Evolutionary conservation across 53 echinoderm and acorn worm species (phyloP).

Genomic region (Paelopatides confundens): DNA sequence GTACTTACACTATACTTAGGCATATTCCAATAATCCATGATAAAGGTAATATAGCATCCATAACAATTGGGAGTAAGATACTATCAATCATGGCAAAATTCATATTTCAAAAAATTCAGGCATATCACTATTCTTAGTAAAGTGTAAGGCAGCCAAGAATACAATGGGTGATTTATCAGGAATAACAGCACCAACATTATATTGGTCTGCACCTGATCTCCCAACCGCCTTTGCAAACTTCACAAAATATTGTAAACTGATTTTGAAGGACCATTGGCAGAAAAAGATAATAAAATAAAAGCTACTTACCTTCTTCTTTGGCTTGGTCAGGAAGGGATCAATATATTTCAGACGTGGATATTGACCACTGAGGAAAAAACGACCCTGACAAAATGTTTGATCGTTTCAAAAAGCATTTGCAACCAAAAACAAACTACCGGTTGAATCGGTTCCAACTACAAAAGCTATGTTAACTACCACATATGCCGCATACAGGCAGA

Average conservation of each 20-base stretch:
- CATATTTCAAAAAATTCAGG: too few relatives aligned
- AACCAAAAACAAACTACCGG: constrained; percentile 69
- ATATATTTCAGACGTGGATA: constrained; percentile 69
- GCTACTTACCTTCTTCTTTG: constrained; percentile 55
- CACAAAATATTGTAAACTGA: constrained; percentile 61
- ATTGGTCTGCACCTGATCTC: constrained; percentile 54
- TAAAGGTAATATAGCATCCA: too few relatives aligned
- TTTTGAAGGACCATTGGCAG: constrained; percentile 63
- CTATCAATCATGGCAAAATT: too few relatives aligned
- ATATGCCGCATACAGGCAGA: constrained; percentile 52
- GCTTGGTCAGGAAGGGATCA: constrained; percentile 68
- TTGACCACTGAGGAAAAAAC: constrained; percentile 28
- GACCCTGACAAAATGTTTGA: constrained; percentile 44
- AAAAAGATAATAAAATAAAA: constrained; percentile 30
- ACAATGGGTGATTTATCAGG: constrained; percentile 74
- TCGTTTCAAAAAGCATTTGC: constrained; percentile 56
- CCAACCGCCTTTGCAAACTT: constrained; percentile 65
- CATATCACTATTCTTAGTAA: too few relatives aligned
- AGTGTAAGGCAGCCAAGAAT: too few relatives aligned
- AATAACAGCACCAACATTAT: constrained; percentile 52
- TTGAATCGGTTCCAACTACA: constrained; percentile 61
- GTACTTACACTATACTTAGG: too few relatives aligned
- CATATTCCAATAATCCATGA: too few relatives aligned
- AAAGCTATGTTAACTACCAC: constrained; percentile 30
- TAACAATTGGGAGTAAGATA: too few relatives aligned